phyloP scores from a whole-genome alignment of 1,140 invertebrate species.

The Drosophila bocki region DNA sequence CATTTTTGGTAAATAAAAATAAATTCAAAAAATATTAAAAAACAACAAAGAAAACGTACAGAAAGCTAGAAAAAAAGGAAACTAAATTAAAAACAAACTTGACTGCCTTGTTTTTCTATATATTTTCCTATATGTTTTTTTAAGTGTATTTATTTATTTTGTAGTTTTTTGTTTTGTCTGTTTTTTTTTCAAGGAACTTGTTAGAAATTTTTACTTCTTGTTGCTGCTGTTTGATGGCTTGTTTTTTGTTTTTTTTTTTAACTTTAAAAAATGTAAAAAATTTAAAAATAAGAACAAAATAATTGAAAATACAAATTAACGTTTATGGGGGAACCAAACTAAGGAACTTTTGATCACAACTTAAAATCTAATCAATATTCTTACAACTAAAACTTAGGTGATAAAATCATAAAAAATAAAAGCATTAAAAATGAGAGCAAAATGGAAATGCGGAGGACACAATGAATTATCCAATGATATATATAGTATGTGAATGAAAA shows the following conservation, averaged over 20 bases:
- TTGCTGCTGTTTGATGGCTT: constrained; percentile 75
- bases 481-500: constrained; percentile 31
- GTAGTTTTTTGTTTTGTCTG: constrained; percentile 46
- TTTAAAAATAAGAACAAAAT: constrained; percentile 61
- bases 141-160: constrained; percentile 26
- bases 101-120: constrained; percentile 51
- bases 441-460: constrained; percentile 46
- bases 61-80: constrained; percentile 33
- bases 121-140: constrained; percentile 63
- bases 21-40: too few relatives aligned
- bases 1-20: constrained; percentile 22
- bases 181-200: constrained; percentile 70
- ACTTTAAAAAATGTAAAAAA: constrained; percentile 7
- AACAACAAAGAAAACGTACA: constrained; percentile 33
- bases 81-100: constrained; percentile 21
- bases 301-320: constrained; percentile 65
- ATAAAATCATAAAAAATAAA: constrained; percentile 18
- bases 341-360: constrained; percentile 84
- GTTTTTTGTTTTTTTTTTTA: constrained; percentile 3
- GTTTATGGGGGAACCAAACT: constrained; percentile 72
- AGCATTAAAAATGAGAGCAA: constrained; percentile 21
- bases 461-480: constrained; percentile 46
- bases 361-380: constrained; percentile 66
- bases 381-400: constrained; percentile 55
- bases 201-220: constrained; percentile 65